Base-by-base conservation (phyloP, 2,113 vertebrate species). In the Microcebus griseorufus region DNA sequence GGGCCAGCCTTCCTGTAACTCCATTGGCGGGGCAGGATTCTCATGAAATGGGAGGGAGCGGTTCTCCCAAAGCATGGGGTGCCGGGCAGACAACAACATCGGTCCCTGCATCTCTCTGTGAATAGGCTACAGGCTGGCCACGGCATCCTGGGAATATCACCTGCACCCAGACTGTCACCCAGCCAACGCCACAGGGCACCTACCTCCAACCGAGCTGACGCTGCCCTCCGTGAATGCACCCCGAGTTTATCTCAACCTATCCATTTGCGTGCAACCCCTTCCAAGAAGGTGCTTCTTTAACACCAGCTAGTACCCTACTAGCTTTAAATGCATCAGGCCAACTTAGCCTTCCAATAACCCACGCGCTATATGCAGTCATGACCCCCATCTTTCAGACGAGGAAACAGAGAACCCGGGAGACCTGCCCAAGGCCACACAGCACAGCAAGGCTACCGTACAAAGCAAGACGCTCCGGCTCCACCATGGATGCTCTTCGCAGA, bases 361-460 rank as follows among this genome's bases (percentile, higher is more conserved):
- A 13, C 2, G 3, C 2, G 1, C 42, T 10, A 25, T 1, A 8
- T 18, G 37, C 34, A 37, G 37, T 37, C 37, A 53, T 39, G 20
- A 39, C 2, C 62, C 39, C 16, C 88, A 34, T 29, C 32, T 69
- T n/a, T 42, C 18, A 75, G 70, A 80, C 0, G 1, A 79, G 69
- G 64, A 81, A 90, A 78, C 78, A 75, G 81, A 78, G 65, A 62
- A 12, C 39, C 70, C 25, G 27, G 70, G 48, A 37, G 67, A 42
- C 65, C 29, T 48, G 23, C 27, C 75, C 88, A 95, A 88, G 96
- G 87, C 72, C 88, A 75, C 60, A 70, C 9, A 29, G 60, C 18
- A 29, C 20, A 42, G 39, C 55, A 70, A 65, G 39, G 69, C 55
- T 48, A 37, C 22, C 3, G 34, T 29, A 82, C 69, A 32, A 60